A percentile compares a stretch with the other conserved stretches of the same genome.
phyloP scores from a whole-genome alignment of 2,113 vertebrate species.

The Datnioides undecimradiatus region DNA sequence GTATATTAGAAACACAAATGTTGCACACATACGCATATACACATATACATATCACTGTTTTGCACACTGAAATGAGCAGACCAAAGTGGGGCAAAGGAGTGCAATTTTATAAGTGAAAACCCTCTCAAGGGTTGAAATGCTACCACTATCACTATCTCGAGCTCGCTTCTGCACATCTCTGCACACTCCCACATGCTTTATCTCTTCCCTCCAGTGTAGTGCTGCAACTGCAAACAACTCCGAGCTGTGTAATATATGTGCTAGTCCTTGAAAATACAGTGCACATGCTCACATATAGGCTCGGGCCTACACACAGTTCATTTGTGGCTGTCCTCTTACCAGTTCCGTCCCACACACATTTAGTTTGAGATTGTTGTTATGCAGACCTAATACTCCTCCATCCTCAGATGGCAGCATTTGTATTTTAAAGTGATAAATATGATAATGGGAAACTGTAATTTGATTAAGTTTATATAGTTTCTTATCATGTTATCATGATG shows the following conservation, averaged over 20 bases:
- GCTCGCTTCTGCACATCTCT: slow-evolving; percentile 35
- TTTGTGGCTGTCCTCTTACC: slow-evolving; percentile 6
- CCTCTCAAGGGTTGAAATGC: slow-evolving; percentile 22
- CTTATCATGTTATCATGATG: not conserved
- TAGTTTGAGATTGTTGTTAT: slow-evolving; percentile 22
- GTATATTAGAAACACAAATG: not conserved
- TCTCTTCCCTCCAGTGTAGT: slow-evolving; percentile 42
- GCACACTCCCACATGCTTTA: slow-evolving; percentile 57
- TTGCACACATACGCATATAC: not conserved
- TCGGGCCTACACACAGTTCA: slow-evolving; percentile 5
- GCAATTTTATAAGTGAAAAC: not conserved
- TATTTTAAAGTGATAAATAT: not conserved
- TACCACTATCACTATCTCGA: slow-evolving; percentile 19
- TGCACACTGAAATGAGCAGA: not conserved
- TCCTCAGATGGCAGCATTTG: slow-evolving; percentile 14
- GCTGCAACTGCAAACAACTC: slow-evolving; percentile 39
- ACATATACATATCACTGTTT: not conserved
- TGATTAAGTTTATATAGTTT: not conserved
- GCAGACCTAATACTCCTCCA: not conserved
- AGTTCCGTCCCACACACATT: slow-evolving; percentile 25
- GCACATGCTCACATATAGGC: slow-evolving; percentile 12
- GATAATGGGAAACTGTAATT: not conserved
- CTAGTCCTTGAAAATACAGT: slow-evolving; percentile 28
- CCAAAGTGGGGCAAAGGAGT: not conserved
- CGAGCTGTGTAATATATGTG: slow-evolving; percentile 25